Evolutionary conservation across 2,113 vertebrate species (phyloP).

Genomic region (Gobius niger): DNA sequence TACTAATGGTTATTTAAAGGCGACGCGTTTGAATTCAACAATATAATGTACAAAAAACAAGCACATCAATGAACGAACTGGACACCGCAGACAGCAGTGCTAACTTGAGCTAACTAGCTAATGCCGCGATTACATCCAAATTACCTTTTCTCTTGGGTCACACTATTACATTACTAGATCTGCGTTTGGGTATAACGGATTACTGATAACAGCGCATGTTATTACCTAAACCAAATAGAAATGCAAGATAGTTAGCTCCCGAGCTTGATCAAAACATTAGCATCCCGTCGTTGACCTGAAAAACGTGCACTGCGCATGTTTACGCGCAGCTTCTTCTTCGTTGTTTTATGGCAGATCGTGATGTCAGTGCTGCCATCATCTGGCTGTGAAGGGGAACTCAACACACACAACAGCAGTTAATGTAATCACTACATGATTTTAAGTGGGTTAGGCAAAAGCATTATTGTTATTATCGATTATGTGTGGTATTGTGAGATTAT

Average conservation of each 20-base stretch:
- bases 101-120: slow-evolving; percentile 50
- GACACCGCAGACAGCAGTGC: slow-evolving; percentile 5
- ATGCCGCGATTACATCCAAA: neutral
- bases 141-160: neutral
- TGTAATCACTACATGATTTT: too few species aligned
- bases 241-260: slow-evolving; percentile 13
- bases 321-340: slow-evolving; percentile 50
- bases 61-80: slow-evolving; percentile 25
- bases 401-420: neutral
- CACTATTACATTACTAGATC: neutral
- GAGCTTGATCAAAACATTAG: slow-evolving; percentile 64
- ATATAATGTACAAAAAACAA: neutral
- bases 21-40: neutral
- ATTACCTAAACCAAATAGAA: neutral
- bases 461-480: too few species aligned
- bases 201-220: neutral
- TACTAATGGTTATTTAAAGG: neutral
- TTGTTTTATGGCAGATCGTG: neutral
- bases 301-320: slow-evolving; percentile 44
- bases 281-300: slow-evolving; percentile 30
- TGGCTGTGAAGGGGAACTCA: neutral
- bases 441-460: too few species aligned
- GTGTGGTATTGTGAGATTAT: too few species aligned
- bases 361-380: neutral
- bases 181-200: neutral